These are phyloP conservation scores for Orthosia cruda DNA, from an alignment of 2,888 invertebrate species.

Conservation along the genomic window DNA sequence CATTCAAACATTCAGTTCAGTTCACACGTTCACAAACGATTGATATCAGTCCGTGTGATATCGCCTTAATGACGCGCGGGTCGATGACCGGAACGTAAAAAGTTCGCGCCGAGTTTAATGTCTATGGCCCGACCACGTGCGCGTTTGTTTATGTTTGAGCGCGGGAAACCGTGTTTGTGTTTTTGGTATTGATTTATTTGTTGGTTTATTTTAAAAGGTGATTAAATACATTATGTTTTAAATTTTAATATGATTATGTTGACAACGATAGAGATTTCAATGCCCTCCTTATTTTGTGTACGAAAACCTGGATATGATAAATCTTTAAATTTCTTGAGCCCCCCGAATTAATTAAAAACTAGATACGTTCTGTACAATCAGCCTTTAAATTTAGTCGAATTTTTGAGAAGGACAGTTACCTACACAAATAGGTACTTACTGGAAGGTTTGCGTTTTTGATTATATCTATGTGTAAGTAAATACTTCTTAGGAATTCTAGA, in stretches of 20 bases:
- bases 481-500: too few relatives aligned
- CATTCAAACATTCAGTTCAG: conserved; percentile 51
- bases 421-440: too few relatives aligned
- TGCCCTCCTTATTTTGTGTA: background rate
- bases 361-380: too few relatives aligned
- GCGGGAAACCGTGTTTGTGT: conserved; percentile 62
- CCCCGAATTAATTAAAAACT: too few relatives aligned
- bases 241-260: background rate
- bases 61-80: conserved; percentile 57
- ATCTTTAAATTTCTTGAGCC: too few relatives aligned
- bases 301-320: too few relatives aligned
- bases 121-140: conserved; percentile 66
- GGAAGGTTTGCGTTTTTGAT: too few relatives aligned
- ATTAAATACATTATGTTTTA: background rate
- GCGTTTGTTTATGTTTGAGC: conserved; percentile 68
- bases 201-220: conserved; percentile 6
- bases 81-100: conserved; percentile 63
- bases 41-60: conserved; percentile 59
- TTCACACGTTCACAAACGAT: conserved; percentile 65
- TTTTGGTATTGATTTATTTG: conserved; percentile 16
- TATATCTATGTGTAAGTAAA: too few relatives aligned
- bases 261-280: background rate
- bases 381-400: too few relatives aligned
- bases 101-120: conserved; percentile 61
- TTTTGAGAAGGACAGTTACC: too few relatives aligned